phyloP scores from a whole-genome alignment of 2,113 vertebrate species.

The Coregonus clupeaformis region DNA sequence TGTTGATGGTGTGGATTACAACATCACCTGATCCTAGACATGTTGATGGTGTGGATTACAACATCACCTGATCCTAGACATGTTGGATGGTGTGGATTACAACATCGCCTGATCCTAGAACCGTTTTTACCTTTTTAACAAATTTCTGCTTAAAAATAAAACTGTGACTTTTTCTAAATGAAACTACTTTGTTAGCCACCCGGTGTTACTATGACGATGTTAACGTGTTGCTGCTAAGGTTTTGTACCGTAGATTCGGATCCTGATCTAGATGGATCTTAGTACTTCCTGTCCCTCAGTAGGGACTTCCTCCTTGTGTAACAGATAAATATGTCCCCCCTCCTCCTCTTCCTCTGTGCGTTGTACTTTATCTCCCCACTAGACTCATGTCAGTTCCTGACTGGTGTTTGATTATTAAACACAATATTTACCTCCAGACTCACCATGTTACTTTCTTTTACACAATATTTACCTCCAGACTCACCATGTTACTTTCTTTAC shows the following conservation, averaged over 20 bases:
- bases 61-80: too few species aligned
- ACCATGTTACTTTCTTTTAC: neutral
- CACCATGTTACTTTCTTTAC: too few species aligned
- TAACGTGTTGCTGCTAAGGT: slow-evolving; percentile 99
- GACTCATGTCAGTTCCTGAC: slow-evolving; percentile 94
- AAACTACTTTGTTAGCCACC: slow-evolving; percentile 91
- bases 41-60: too few species aligned
- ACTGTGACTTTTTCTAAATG: slow-evolving; percentile 87
- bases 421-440: slow-evolving; percentile 84
- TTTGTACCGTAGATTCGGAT: slow-evolving; percentile 89
- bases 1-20: too few species aligned
- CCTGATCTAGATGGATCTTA: slow-evolving; percentile 80
- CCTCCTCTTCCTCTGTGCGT: slow-evolving; percentile 81
- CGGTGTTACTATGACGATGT: slow-evolving; percentile 76
- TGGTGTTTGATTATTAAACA: slow-evolving; percentile 97
- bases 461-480: too few species aligned
- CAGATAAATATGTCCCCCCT: slow-evolving; percentile 81
- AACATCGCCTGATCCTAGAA: slow-evolving; percentile 62
- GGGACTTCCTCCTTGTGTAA: slow-evolving; percentile 80
- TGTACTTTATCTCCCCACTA: slow-evolving; percentile 79
- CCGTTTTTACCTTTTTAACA: slow-evolving; percentile 85
- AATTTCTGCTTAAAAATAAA: slow-evolving; percentile 83
- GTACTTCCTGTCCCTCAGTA: slow-evolving; percentile 77
- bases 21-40: too few species aligned
- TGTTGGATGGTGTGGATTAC: too few species aligned